These are phyloP conservation scores for Pocillopora meandrina DNA, from an alignment of 92 coral and sea anemone species.

Conservation along the genomic window DNA sequence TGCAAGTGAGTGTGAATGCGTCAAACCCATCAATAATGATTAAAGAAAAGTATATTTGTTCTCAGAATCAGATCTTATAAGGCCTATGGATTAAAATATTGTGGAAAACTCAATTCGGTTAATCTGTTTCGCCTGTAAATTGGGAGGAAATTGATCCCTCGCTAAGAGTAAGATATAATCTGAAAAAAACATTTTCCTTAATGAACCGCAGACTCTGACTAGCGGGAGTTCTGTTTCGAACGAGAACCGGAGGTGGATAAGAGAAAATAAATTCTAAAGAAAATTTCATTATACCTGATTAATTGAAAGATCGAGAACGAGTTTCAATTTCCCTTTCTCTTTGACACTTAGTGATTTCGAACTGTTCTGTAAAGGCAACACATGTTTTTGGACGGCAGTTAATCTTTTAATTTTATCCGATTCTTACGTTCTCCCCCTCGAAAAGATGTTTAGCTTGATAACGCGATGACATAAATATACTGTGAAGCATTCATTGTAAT, in stretches of 20 bases:
- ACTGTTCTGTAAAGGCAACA: background rate
- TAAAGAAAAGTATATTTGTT: background rate
- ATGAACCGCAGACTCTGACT: constrained; percentile 17
- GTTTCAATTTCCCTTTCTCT: background rate
- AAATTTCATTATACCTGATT: constrained; percentile 21
- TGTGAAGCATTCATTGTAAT: constrained; percentile 7
- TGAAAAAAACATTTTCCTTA: background rate
- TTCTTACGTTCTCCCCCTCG: background rate
- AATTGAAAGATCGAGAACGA: background rate
- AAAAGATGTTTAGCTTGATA: constrained; percentile 12
- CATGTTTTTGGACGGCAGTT: background rate
- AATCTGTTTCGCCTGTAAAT: constrained; percentile 23
- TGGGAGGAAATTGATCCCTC: constrained; percentile 19
- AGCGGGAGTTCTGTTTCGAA: constrained; percentile 19
- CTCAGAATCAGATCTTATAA: constrained; percentile 5
- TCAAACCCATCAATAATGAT: background rate
- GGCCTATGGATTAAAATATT: constrained; percentile 14
- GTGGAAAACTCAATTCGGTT: background rate
- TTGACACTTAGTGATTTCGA: background rate
- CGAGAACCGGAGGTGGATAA: constrained; percentile 3
- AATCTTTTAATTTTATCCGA: constrained; percentile 8
- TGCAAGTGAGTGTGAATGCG: background rate
- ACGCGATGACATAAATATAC: background rate
- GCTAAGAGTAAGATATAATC: background rate
- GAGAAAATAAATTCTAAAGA: constrained; percentile 8